Conservation (phyloP, 2,797 vertebrate genomes). For the Galago senegalensis region DNA sequence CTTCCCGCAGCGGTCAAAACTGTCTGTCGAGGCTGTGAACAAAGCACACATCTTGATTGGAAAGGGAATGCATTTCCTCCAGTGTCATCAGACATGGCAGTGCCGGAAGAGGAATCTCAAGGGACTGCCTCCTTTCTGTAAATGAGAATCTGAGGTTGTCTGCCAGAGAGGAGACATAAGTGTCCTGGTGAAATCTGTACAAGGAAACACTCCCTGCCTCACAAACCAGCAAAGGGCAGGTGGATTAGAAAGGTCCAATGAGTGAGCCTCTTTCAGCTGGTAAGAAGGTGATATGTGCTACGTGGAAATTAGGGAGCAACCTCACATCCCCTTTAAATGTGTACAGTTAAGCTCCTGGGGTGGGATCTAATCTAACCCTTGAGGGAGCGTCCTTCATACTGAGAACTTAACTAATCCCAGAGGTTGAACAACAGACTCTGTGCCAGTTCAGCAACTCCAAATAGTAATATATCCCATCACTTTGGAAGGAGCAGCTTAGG, state of each 20-base stretch:
- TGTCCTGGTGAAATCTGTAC: not conserved
- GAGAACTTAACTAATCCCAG: not conserved
- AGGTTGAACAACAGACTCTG: not conserved
- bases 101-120: not conserved
- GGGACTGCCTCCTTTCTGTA: not conserved
- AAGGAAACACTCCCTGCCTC: not conserved
- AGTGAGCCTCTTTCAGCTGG: not conserved
- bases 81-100: not conserved
- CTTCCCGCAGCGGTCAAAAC: conserved; percentile 98
- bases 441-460: not conserved
- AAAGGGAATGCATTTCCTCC: not conserved
- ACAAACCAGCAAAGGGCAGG: not conserved
- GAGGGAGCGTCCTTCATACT: not conserved
- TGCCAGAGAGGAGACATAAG: not conserved
- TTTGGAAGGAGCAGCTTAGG: not conserved
- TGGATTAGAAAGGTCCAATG: not conserved
- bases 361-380: not conserved
- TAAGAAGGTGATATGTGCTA: not conserved
- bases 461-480: not conserved
- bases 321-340: not conserved
- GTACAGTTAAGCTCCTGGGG: not conserved
- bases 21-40: conserved; percentile 96
- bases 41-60: conserved; percentile 46
- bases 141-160: not conserved
- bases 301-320: not conserved